Conservation (phyloP, 2,888 invertebrate genomes). For the Zygogramma bicolorata region DNA sequence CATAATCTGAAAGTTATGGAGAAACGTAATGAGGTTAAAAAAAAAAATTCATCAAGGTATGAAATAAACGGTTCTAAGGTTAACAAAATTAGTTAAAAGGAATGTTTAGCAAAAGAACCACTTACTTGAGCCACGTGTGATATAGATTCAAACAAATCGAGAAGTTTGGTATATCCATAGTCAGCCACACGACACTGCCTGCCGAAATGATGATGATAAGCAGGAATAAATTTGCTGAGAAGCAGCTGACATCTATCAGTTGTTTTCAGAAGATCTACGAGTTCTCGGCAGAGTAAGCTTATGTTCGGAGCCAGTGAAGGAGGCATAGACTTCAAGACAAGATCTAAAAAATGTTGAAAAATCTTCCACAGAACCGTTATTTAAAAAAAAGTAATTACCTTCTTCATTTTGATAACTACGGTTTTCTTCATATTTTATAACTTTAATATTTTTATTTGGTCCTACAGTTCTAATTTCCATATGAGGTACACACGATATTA, state of each 20-base stretch:
- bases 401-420: conserved; percentile 51
- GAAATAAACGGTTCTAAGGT: too few relatives aligned
- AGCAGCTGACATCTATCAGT: conserved; percentile 86
- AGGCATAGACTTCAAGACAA: conserved; percentile 70
- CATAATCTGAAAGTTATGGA: conserved; percentile 65
- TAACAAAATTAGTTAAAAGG: too few relatives aligned
- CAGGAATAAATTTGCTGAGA: conserved; percentile 90
- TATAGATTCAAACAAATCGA: conserved; percentile 91
- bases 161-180: conserved; percentile 94
- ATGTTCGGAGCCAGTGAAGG: conserved; percentile 79
- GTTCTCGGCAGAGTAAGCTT: conserved; percentile 86
- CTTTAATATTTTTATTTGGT: conserved; percentile 62
- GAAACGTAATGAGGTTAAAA: not conserved
- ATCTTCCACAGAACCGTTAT: too few relatives aligned
- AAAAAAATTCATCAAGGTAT: too few relatives aligned
- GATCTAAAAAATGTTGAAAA: conserved; percentile 52
- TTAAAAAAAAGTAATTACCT: too few relatives aligned
- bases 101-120: not conserved
- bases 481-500: conserved; percentile 86
- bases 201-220: conserved; percentile 97
- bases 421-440: conserved; percentile 56
- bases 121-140: conserved; percentile 84
- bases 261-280: conserved; percentile 86
- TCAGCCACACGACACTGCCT: conserved; percentile 95
- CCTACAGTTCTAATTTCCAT: conserved; percentile 69